Evolutionary conservation across 2,113 vertebrate species (phyloP), one percentile per base, ranked within the genome.

Genomic region (Hippocampus mohnikei): DNA sequence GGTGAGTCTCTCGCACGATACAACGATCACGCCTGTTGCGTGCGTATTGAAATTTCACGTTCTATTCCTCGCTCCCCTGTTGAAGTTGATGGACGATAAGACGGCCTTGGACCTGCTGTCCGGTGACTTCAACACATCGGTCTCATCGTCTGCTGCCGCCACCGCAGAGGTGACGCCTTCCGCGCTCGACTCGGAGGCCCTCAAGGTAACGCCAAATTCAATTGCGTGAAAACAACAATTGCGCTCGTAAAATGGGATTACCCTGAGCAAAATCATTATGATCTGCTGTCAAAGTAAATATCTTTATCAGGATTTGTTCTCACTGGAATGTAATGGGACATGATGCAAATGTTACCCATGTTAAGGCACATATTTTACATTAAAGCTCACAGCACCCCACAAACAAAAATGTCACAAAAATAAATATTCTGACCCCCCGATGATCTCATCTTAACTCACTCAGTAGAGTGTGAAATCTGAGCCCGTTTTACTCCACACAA

Each of bases 31-130:
- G 8, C 70, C 3, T 62, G 20, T 18, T 0, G 15, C 5, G 5
- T 50, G 46, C 3, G 3, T 50, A 20, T 11, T 50, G 46, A 23
- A 46, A 48, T 4, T 56, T 12, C 16, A 62, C 3, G 7, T 46
- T 65, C n/a, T 4, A 12, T 74, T 23, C 41, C 48, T 20, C 20
- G 63, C 29, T 55, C 2, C 8, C 33, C 66, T 62, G 73, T 67
- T 89, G 83, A 59, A 74, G 27, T 42, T 70, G 23, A 70, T 93
- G 77, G 90, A 89, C 77, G 89, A 92, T 0, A 69, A 67, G 18
- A 37, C 74, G 18, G 92, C 91, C 9, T 71, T 92, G 56, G 88
- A 91, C 9, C 4, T 89, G 71, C 85, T 93, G 52, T 89, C 91
- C 41, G 20, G 75, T 42, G 90, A 90, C 21, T 92, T 93, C 65